Evolutionary conservation across 2,888 invertebrate species (phyloP).

Genomic region (Dioctria rufipes): DNA sequence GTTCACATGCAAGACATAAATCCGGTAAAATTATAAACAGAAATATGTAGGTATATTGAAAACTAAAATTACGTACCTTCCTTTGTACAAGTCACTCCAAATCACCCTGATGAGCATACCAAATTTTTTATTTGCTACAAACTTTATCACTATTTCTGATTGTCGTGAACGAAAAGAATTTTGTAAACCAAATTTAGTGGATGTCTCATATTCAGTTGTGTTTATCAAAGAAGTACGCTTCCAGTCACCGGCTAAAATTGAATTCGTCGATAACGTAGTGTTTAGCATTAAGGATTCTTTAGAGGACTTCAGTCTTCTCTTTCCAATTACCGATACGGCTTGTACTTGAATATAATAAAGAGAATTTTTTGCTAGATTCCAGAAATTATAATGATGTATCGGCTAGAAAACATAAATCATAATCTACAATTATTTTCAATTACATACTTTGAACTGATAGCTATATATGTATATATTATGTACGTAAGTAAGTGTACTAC

Average conservation of each 20-base stretch:
- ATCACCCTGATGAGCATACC: slow-evolving; percentile 70
- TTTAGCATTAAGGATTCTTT: slow-evolving; percentile 81
- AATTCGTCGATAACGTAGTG: slow-evolving; percentile 72
- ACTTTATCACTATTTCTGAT: slow-evolving; percentile 57
- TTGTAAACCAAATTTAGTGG: slow-evolving; percentile 16
- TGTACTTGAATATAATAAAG: slow-evolving; percentile 86
- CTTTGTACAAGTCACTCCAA: slow-evolving; percentile 67
- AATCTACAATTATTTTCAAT: not conserved
- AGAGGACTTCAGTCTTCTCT: slow-evolving; percentile 78
- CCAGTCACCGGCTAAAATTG: not conserved
- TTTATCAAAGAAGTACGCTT: slow-evolving; percentile 16
- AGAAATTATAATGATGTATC: slow-evolving; percentile 77
- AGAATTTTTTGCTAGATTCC: slow-evolving; percentile 78
- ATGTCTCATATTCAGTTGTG: slow-evolving; percentile 40
- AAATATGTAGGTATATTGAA: slow-evolving; percentile 41
- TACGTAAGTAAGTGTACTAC: slow-evolving; percentile 61
- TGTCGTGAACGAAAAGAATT: slow-evolving; percentile 15
- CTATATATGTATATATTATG: no score
- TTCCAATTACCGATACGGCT: slow-evolving; percentile 80
- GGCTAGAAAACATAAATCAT: slow-evolving; percentile 71
- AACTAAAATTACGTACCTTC: slow-evolving; percentile 64
- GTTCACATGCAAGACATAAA: no score
- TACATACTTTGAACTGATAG: not conserved
- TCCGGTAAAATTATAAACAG: not conserved
- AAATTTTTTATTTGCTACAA: slow-evolving; percentile 68